Conservation (phyloP, 2,888 invertebrate genomes). For the Scelioninae gen. 2 region DNA sequence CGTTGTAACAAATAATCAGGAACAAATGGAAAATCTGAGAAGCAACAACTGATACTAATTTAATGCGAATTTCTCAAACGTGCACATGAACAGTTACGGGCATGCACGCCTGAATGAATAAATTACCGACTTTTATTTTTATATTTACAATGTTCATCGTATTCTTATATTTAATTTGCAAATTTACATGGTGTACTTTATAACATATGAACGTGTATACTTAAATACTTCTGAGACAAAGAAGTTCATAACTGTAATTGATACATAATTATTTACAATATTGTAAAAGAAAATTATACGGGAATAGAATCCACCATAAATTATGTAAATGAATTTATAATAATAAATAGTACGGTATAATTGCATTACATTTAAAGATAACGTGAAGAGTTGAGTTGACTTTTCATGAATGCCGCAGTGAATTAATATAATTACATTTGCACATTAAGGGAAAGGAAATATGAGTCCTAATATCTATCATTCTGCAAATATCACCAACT, state of each 20-base stretch:
- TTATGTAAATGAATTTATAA: constrained; percentile 17
- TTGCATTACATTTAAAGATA: constrained; percentile 14
- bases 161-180: constrained; percentile 18
- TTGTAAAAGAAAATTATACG: constrained; percentile 3
- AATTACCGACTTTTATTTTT: constrained; percentile 9
- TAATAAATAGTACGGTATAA: constrained; percentile 17
- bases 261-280: constrained; percentile 22
- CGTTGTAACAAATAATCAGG: background rate
- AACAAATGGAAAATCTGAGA: constrained; percentile 4
- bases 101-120: constrained; percentile 22
- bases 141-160: constrained; percentile 8
- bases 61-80: constrained; percentile 18
- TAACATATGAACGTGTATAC: constrained; percentile 9
- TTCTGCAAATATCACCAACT: constrained; percentile 16
- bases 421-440: constrained; percentile 19
- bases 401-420: constrained; percentile 9
- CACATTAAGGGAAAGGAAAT: constrained; percentile 2
- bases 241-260: constrained; percentile 21
- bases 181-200: background rate
- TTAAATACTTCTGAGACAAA: constrained; percentile 9
- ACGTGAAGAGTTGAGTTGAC: constrained; percentile 5
- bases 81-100: background rate
- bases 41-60: constrained; percentile 3
- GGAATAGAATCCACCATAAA: constrained; percentile 6
- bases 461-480: constrained; percentile 3